Base-by-base conservation (phyloP, 2,888 invertebrate species). In the Chrysolina americana region DNA sequence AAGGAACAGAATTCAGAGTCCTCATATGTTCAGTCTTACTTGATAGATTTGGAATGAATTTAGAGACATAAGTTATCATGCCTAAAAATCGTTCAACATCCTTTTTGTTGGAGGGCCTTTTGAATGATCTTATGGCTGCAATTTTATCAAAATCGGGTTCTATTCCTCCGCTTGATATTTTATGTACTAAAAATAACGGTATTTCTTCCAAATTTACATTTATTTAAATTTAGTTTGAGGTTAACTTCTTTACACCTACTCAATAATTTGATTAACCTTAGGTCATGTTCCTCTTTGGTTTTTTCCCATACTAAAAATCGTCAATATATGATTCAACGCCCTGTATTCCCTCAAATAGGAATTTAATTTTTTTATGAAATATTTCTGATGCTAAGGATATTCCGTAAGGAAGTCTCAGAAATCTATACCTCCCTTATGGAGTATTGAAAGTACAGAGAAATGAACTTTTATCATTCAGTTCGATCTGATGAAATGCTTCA, bases 271-370 rank as follows among this genome's bases (percentile, higher is more conserved):
- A 8, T 2, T 21, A 64, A 11, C 15, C 17, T 10, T 23, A 3
- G 10, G 36, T 63, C 23, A 63, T 63, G 66, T 28, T 66, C 66
- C 11, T 47, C 44, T 48, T 66, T 23, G 0, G 44, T 48, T 66
- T 66, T 66, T 11, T 15, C 36, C 66, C 66, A 66, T n/a, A n/a
- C n/a, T n/a, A n/a, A n/a, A n/a, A n/a, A n/a, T n/a, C n/a, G n/a
- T n/a, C n/a, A n/a, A n/a, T 21, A 48, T n/a, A 47, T 9, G 23
- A 65, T 17, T 19, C 48, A 8, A 65, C n/a, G 44, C 47, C 65
- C 9, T 65, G 19, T 68, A 68, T 17, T 28, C 53, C 17, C 19
- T 68, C 65, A 48, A 65, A 65, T n/a, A 28, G 4, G 23, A 62
- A n/a, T 2, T 0, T n/a, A n/a, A 9, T n/a, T 36, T 62, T 62